phyloP scores from a whole-genome alignment of 2,888 invertebrate genomes.

The Drosophila meridionalis region DNA sequence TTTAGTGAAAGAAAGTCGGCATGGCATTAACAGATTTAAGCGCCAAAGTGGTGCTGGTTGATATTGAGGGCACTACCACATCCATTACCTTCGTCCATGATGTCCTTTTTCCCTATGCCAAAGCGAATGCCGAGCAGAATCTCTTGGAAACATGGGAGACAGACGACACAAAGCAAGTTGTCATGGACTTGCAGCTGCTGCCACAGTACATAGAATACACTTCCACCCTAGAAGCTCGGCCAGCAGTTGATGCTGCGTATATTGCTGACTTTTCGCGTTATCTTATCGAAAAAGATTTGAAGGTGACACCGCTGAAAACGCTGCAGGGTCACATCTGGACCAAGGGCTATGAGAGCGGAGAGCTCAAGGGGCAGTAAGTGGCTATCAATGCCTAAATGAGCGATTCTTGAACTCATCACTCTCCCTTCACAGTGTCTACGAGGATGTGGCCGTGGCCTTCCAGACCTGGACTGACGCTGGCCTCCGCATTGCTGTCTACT shows the following conservation, averaged over 20 bases:
- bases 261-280: slow-evolving; percentile 90
- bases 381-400: not conserved
- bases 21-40: slow-evolving; percentile 40
- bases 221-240: slow-evolving; percentile 1
- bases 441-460: slow-evolving; percentile 92
- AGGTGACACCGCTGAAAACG: slow-evolving; percentile 92
- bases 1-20: not conserved
- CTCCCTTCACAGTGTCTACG: slow-evolving; percentile 89
- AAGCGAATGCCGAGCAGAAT: slow-evolving; percentile 89
- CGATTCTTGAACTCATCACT: not conserved
- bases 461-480: slow-evolving; percentile 90
- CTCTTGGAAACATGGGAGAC: slow-evolving; percentile 90
- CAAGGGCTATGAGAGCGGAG: slow-evolving; percentile 91
- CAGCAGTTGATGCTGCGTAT: slow-evolving; percentile 84
- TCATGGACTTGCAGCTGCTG: slow-evolving; percentile 88
- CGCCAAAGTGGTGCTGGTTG: slow-evolving; percentile 86
- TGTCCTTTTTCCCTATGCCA: slow-evolving; percentile 91
- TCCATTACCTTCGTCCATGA: slow-evolving; percentile 91
- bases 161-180: slow-evolving; percentile 88
- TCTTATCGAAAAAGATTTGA: slow-evolving; percentile 93
- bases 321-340: slow-evolving; percentile 97
- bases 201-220: slow-evolving; percentile 64
- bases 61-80: slow-evolving; percentile 91
- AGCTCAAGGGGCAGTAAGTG: slow-evolving; percentile 95
- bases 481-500: slow-evolving; percentile 92